phyloP scores from a whole-genome alignment of 37 sponge, comb jelly and placozoan genomes.

The Eunapius fragilis region DNA sequence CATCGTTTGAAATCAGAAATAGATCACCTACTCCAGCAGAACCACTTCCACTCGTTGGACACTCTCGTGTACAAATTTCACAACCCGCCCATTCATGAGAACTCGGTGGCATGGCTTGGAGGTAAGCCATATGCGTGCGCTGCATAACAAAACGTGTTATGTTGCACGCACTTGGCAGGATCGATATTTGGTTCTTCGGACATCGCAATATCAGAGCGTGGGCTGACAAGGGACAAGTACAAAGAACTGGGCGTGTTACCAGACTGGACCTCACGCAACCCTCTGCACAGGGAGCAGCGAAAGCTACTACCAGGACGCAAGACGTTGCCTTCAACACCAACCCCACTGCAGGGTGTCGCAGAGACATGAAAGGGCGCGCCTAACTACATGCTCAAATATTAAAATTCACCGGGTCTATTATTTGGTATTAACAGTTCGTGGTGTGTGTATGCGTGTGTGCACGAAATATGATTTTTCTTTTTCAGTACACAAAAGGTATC shows the following conservation, averaged over 20 bases:
- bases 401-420: neutral
- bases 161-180: conserved; percentile 20
- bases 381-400: neutral
- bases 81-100: conserved; percentile 55
- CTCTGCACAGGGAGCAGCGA: conserved; percentile 52
- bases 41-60: conserved; percentile 21
- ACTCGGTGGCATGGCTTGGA: conserved; percentile 75
- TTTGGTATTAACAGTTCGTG: neutral
- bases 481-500: neutral
- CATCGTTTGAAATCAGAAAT: conserved; percentile 79
- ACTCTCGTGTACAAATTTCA: conserved; percentile 76
- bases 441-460: neutral
- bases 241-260: conserved; percentile 65
- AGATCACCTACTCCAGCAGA: conserved; percentile 12
- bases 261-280: conserved; percentile 84
- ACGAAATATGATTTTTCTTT: neutral
- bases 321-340: conserved; percentile 16
- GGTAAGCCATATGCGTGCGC: conserved; percentile 28
- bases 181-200: conserved; percentile 79
- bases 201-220: conserved; percentile 68
- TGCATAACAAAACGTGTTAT: neutral
- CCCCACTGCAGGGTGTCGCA: neutral
- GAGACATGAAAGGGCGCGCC: neutral
- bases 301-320: conserved; percentile 32
- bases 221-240: conserved; percentile 66